Evolutionary conservation across 1,140 invertebrate genomes (phyloP), one percentile per base, ranked within the genome.

Genomic region (Drusus annulatus): DNA sequence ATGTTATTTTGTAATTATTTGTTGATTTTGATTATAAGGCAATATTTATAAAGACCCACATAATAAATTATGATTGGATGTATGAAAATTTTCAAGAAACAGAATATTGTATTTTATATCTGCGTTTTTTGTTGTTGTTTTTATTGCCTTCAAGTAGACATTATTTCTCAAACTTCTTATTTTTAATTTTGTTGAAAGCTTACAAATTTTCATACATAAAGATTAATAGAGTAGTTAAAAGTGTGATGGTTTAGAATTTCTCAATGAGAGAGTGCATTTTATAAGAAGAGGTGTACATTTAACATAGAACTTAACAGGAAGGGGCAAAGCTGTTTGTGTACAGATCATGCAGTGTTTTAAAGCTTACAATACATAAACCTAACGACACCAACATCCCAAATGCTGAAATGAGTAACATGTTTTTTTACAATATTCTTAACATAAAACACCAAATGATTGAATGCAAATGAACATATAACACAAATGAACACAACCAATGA

Each of bases 401-500:
- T 74, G 56, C 63, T 63, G 56, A 63, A 8, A 73, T 45, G 28
- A 16, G 58, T 36, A 45, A 71, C 51, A 36, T 16, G 23, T 28
- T 28, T 58, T 73, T 79, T 74, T 79, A 79, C 56, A 79, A 74
- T 52, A 28, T 50, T 36, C 63, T 69, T 79, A 71, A 50, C 21
- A 79, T 63, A 73, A 79, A 79, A 79, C 68, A 79, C 56, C 77
- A 79, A 79, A 73, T 63, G 58, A 79, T 74, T 65, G 75, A 79
- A 79, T 79, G 78, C 68, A 17, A 58, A 75, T 71, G 77, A 71
- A 79, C 65, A 71, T 65, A 78, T 17, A 79, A 74, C 78, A 74
- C 56, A 79, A 79, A 79, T 62, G 54, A 79, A 79, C 68, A 79
- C 17, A 79, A 79, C 78, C 71, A 62, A 79, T 74, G 78, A 79